Conservation (phyloP, 2,113 vertebrate genomes). For the Panthera leo region DNA sequence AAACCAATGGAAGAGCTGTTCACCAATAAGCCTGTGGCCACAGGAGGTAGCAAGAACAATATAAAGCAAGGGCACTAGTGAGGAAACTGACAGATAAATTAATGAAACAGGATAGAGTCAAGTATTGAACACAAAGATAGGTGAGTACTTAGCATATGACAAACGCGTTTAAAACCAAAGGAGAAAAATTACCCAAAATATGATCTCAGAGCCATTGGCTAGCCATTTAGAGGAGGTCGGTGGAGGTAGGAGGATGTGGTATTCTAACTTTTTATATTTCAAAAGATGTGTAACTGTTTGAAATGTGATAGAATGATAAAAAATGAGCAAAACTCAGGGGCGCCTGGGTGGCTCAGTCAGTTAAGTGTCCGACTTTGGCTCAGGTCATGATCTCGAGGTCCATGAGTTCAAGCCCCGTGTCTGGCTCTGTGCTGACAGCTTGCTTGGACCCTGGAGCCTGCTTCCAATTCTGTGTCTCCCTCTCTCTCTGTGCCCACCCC, state of each 20-base stretch:
- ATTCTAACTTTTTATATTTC: neutral
- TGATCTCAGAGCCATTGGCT: neutral
- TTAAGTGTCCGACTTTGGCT: too few relatives aligned
- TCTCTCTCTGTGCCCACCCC: too few relatives aligned
- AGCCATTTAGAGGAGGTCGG: neutral
- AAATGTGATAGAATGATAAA: neutral
- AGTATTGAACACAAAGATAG: neutral
- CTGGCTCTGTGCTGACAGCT: too few relatives aligned
- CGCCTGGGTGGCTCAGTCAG: too few relatives aligned
- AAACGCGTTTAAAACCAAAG: neutral
- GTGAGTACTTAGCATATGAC: neutral
- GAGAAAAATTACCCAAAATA: neutral
- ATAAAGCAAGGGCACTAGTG: neutral
- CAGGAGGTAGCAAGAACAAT: neutral
- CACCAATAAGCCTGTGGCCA: neutral
- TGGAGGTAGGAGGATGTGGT: neutral
- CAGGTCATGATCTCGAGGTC: too few relatives aligned
- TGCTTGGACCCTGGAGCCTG: too few relatives aligned
- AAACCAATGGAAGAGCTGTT: accelerated
- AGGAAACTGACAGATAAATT: neutral
- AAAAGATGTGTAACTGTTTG: neutral
- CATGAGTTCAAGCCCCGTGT: too few relatives aligned
- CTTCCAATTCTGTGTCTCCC: too few relatives aligned
- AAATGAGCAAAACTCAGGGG: neutral
- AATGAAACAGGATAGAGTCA: neutral